Base-by-base conservation (phyloP, 2,797 vertebrate genomes). In the Eulemur albifrons region DNA sequence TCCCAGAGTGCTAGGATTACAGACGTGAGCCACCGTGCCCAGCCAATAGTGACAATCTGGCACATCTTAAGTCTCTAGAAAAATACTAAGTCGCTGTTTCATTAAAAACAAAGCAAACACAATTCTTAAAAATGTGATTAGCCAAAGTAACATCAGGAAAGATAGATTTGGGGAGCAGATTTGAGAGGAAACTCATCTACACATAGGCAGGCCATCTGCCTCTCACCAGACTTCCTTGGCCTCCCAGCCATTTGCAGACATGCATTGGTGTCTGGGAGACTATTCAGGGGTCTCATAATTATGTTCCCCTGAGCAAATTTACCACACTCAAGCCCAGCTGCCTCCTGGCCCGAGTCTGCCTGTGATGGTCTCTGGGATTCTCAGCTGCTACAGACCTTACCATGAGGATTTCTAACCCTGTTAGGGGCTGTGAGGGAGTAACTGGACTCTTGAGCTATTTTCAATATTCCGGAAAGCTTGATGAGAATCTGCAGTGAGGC, bases 101-200 rank as follows among this genome's bases (percentile, higher is more conserved):
- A 73, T 90, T 92, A 73, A 84, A 63, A 80, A n/a, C 12, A 40
- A 92, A 93, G 45, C 45, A 80, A 35, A 75, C 25, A 70, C 23
- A 84, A 5, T 48, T 90, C 38, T 90, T 65, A 32, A 81, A 86
- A 80, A 84, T 25, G 7, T 6, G 3, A 88, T 18, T 25, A 57
- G 17, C 12, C 57, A 67, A 72, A 21, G 4, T 38, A 40, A 65
- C 14, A 13, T 4, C 30, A 27, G 25, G 21, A 59, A 75, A 76
- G 75, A 43, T 48, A 40, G 38, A 50, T 15, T 48, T 48, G 52
- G 65, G 75, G 50, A 61, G 5, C 9, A 83, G 35, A 20, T 77
- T 38, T 59, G 32, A 67, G 75, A 72, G 38, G 30, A 67, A 69
- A 15, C 18, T 20, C 18, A 65, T 9, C 10, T 25, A 15, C 15